Conservation (phyloP, 2,888 invertebrate species). For the Mythimna vitellina region DNA sequence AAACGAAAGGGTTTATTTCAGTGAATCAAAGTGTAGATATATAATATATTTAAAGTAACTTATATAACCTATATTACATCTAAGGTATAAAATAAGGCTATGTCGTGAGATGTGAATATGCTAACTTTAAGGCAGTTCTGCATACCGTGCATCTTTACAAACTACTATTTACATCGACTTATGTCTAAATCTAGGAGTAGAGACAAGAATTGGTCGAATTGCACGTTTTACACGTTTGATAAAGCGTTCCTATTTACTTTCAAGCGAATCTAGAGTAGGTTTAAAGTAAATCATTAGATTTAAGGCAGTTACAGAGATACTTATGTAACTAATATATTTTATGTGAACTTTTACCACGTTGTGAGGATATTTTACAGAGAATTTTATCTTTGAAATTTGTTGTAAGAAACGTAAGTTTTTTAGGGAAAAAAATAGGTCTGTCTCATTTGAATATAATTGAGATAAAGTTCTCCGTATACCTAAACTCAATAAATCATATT, state of each 20-base stretch:
- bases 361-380: constrained; percentile 17
- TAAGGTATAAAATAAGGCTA: constrained; percentile 90
- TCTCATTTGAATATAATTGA: constrained; percentile 12
- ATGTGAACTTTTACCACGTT: constrained; percentile 8
- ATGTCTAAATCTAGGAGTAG: constrained; percentile 67
- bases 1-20: constrained; percentile 74
- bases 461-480: constrained; percentile 12
- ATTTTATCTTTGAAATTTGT: not conserved
- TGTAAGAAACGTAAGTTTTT: not conserved
- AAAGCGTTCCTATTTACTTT: constrained; percentile 80
- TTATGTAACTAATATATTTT: constrained; percentile 43
- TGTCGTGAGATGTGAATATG: constrained; percentile 87
- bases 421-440: not conserved
- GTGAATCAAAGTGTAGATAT: constrained; percentile 77
- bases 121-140: constrained; percentile 87
- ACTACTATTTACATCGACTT: constrained; percentile 80
- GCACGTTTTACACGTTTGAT: constrained; percentile 74
- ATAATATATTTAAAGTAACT: constrained; percentile 70
- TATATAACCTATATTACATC: constrained; percentile 68
- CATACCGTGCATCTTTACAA: constrained; percentile 82
- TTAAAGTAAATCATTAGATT: constrained; percentile 51
- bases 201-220: constrained; percentile 85
- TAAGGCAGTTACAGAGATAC: constrained; percentile 59
- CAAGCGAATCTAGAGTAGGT: constrained; percentile 64
- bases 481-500: constrained; percentile 23